phyloP scores from a whole-genome alignment of 2,113 vertebrate species.

The Phyllostomus discolor region DNA sequence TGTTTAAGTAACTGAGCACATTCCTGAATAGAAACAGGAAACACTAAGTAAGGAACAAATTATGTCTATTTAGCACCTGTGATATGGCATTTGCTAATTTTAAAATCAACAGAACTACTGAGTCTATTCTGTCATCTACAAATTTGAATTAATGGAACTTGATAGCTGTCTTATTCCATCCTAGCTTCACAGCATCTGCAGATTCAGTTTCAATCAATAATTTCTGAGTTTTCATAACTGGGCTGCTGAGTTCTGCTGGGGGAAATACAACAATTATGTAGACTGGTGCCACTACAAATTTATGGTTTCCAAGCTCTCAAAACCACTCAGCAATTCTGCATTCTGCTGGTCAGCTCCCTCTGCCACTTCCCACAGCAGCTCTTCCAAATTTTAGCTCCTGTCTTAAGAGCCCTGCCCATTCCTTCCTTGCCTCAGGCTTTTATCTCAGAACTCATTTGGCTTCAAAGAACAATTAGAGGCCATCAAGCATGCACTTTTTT shows the following conservation, averaged over 20 bases:
- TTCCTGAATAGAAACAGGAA: neutral
- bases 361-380: constrained; percentile 2
- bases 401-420: neutral
- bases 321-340: constrained; percentile 45
- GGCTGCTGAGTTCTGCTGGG: constrained; percentile 11
- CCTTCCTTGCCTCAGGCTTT: constrained; percentile 13
- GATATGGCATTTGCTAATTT: neutral
- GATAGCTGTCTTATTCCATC: constrained; percentile 13
- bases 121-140: neutral
- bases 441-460: neutral
- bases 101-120: neutral
- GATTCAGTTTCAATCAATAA: constrained; percentile 16
- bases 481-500: neutral
- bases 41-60: neutral
- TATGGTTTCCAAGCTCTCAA: constrained; percentile 27
- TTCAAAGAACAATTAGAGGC: constrained; percentile 43
- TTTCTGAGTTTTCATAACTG: neutral
- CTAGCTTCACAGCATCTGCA: neutral
- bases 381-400: constrained; percentile 34
- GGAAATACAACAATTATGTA: neutral
- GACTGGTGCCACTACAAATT: constrained; percentile 31
- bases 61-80: neutral
- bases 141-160: constrained; percentile 30
- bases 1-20: neutral
- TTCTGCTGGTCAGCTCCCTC: constrained; percentile 34